phyloP scores from a whole-genome alignment of 2,113 vertebrate genomes.

The Petrocephalus zakoni region DNA sequence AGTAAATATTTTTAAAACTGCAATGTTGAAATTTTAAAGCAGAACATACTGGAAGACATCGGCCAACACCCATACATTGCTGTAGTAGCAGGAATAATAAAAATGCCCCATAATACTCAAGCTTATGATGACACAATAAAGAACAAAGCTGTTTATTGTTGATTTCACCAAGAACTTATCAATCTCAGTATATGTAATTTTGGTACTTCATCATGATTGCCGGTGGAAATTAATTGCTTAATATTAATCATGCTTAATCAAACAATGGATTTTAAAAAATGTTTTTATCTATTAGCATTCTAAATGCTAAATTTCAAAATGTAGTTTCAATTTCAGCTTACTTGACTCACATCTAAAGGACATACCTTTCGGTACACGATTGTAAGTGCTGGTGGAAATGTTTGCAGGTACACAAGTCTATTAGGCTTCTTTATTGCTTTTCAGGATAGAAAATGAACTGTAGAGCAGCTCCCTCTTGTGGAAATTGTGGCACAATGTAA shows the following conservation, averaged over 20 bases:
- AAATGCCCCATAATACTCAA: not conserved
- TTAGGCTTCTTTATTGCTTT: slow-evolving; percentile 2
- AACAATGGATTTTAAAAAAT: not conserved
- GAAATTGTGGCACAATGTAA: slow-evolving; percentile 44
- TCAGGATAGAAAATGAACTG: slow-evolving; percentile 67
- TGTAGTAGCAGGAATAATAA: not conserved
- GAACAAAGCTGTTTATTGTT: not conserved
- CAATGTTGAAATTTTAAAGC: not conserved
- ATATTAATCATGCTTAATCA: not conserved
- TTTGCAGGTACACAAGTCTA: slow-evolving; percentile 29
- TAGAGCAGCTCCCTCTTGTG: slow-evolving; percentile 98
- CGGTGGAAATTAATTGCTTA: not conserved
- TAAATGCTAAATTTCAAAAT: slow-evolving; percentile 31
- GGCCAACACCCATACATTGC: not conserved
- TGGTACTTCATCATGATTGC: not conserved
- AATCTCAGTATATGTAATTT: not conserved
- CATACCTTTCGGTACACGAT: slow-evolving; percentile 46
- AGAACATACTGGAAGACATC: not conserved
- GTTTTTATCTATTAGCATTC: not conserved
- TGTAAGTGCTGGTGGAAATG: slow-evolving; percentile 27
- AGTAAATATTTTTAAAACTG: not conserved
- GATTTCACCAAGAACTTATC: not conserved
- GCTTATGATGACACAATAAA: not conserved
- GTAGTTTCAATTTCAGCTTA: slow-evolving; percentile 51
- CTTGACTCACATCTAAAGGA: slow-evolving; percentile 26